phyloP scores from a whole-genome alignment of 1,140 invertebrate species.

The Phthorimaea operculella region DNA sequence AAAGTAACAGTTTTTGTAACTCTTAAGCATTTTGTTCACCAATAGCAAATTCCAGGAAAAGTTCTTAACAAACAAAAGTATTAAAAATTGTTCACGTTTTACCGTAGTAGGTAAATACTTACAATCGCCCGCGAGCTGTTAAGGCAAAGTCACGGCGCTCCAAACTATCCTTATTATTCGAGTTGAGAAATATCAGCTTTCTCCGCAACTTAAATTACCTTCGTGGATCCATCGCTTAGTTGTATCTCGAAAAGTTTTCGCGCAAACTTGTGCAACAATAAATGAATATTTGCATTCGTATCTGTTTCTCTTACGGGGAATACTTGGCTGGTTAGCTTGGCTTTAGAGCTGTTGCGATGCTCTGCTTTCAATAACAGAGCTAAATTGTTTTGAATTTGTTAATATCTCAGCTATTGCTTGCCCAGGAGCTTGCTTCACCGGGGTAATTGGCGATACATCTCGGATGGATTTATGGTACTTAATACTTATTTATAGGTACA shows the following conservation, averaged over 20 bases:
- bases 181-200: background rate
- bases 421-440: too few species aligned
- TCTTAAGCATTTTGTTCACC: too few species aligned
- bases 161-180: background rate
- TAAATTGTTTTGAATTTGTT: too few species aligned
- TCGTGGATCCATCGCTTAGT: background rate
- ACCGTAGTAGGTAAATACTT: background rate
- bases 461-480: too few species aligned
- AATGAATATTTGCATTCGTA: conserved; percentile 1
- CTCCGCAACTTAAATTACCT: background rate
- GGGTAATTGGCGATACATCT: too few species aligned
- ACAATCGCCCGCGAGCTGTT: background rate
- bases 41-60: too few species aligned
- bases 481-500: too few species aligned
- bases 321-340: too few species aligned
- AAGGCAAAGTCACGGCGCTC: background rate
- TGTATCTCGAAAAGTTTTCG: background rate
- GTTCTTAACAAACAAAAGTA: background rate
- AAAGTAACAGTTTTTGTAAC: too few species aligned
- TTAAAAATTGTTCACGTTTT: background rate
- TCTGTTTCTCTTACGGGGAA: background rate
- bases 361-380: too few species aligned
- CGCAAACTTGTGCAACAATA: background rate
- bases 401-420: too few species aligned
- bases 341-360: too few species aligned